phyloP scores from a whole-genome alignment of 2,113 vertebrate species.

The Blennius ocellaris region DNA sequence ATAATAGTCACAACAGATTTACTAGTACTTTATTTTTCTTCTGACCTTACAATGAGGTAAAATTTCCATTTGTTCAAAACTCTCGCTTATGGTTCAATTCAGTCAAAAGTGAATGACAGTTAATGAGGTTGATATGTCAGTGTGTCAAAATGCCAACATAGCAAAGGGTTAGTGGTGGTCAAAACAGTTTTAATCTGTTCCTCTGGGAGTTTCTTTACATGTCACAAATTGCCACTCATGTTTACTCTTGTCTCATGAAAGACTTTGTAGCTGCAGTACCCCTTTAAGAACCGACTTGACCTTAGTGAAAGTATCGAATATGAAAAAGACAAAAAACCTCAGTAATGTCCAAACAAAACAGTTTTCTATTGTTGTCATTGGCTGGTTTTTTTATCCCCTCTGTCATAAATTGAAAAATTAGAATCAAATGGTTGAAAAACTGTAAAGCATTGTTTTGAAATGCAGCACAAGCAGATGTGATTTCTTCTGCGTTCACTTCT shows the following conservation, averaged over 20 bases:
- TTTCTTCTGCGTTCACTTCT: constrained; percentile 9
- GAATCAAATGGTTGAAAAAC: not conserved
- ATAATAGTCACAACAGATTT: too few species aligned
- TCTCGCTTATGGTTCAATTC: too few species aligned
- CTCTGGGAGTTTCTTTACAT: too few species aligned
- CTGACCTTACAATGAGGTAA: too few species aligned
- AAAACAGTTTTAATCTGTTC: too few species aligned
- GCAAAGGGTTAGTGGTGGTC: too few species aligned
- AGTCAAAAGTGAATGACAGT: too few species aligned
- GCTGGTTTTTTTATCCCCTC: not conserved
- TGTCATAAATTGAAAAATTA: not conserved
- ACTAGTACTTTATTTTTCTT: too few species aligned
- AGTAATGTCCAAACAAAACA: not conserved
- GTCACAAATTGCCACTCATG: not conserved
- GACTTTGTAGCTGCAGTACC: not conserved
- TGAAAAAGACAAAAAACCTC: not conserved
- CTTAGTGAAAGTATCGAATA: not conserved
- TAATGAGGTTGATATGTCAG: too few species aligned
- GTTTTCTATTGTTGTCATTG: not conserved
- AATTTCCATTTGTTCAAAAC: too few species aligned
- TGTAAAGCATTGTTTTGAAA: not conserved
- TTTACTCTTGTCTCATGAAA: not conserved
- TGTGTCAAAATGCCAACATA: too few species aligned
- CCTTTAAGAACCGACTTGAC: not conserved
- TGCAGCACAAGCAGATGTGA: not conserved